Evolutionary conservation across 2,888 invertebrate species (phyloP).

Genomic region (Hanleya hanleyi): DNA sequence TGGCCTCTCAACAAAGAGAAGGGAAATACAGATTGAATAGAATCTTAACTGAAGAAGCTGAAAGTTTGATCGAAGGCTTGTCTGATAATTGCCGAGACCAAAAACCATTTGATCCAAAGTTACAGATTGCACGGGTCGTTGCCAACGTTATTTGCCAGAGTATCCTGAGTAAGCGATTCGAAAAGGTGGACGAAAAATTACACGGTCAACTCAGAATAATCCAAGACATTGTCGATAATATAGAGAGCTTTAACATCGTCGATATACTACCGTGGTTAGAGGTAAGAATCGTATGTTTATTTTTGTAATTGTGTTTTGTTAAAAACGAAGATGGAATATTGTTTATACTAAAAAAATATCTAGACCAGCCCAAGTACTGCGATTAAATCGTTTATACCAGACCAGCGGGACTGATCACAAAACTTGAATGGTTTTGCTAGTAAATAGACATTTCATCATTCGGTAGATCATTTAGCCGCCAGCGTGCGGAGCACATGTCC

Average conservation of each 20-base stretch:
- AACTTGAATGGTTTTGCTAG: too few species aligned
- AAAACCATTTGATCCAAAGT: constrained; percentile 32
- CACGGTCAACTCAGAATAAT: constrained; percentile 32
- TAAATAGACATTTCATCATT: too few species aligned
- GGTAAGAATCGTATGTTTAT: too few species aligned
- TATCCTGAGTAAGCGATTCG: constrained; percentile 32
- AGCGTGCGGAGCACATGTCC: constrained; percentile 4
- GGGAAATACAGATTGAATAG: constrained; percentile 24
- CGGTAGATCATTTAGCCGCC: too few species aligned
- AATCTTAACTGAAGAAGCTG: constrained; percentile 28
- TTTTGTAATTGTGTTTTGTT: too few species aligned
- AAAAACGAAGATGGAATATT: too few species aligned
- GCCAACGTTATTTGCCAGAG: constrained; percentile 39
- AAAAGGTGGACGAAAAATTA: constrained; percentile 34
- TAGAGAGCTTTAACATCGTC: constrained; percentile 41
- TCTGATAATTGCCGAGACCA: constrained; percentile 1
- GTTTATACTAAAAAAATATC: too few species aligned
- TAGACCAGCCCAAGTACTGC: too few species aligned
- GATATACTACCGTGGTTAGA: constrained; percentile 41
- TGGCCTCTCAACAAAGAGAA: constrained; percentile 33
- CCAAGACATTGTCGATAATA: constrained; percentile 41
- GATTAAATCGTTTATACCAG: too few species aligned
- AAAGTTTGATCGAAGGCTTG: constrained; percentile 29
- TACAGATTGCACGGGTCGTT: constrained; percentile 35
- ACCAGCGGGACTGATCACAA: too few species aligned